Base-by-base conservation (phyloP, 2,797 vertebrate genomes). In the Philypnodon macrostomus region DNA sequence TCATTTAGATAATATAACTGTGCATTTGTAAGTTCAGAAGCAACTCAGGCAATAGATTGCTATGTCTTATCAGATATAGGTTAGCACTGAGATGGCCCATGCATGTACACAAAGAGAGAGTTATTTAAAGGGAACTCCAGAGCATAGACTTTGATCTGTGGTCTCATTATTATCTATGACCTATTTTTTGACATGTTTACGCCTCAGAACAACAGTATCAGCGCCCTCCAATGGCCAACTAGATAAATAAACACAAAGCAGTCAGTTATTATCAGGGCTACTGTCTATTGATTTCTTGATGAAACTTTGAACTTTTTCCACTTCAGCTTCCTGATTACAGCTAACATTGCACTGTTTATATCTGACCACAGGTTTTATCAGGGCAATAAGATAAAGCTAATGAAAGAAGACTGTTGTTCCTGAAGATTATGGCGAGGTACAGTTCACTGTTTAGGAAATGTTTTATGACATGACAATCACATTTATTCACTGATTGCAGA, bases 21-120 rank as follows among this genome's bases (percentile, higher is more conserved):
- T 50, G 33, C 36, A 79, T 76, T 67, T 64, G 70, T 55, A 76
- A 32, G 63, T 77, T 80, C 75, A 81, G 84, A 70, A 83, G 81
- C 77, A 73, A 65, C 41, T 24, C 60, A 54, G 17, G 60, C 48
- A 58, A 64, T 61, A 24, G 31, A 27, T 31, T 30, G 42, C 50
- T 72, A 52, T 73, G 17, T 59, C 57, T 77, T 81, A 80, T 81
- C 74, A 67, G 44, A 30, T 15, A 18, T 26, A n/a, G n/a, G n/a
- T n/a, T n/a, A n/a, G n/a, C n/a, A 35, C 11, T 34, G 44, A n/a
- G n/a, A n/a, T n/a, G 12, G 21, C 32, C 48, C 31, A 59, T 39
- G n/a, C 27, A 55, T 47, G 47, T 39, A 7, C 18, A 64, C 33
- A 63, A 51, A 57, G 13, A 3, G 13, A 16, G 27, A 44, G 12